These are phyloP conservation scores for Drosophila gaucha DNA, from an alignment of 2,888 invertebrate species.

Conservation along the genomic window DNA sequence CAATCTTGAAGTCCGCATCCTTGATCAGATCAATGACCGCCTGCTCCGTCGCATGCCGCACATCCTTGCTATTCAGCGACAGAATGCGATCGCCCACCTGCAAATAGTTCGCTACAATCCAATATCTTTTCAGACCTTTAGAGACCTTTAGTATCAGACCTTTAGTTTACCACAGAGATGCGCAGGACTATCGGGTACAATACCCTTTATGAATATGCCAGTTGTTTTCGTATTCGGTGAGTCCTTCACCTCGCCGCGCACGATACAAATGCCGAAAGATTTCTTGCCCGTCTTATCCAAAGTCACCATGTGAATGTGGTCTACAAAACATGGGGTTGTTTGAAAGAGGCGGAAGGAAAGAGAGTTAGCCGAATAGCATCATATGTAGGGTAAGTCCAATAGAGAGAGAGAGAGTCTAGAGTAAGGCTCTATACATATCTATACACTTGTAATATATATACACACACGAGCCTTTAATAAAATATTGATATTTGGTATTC, in stretches of 20 bases:
- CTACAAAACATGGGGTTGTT: constrained; percentile 41
- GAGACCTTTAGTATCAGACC: constrained; percentile 86
- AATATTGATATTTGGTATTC: no score
- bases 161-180: constrained; percentile 94
- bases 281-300: constrained; percentile 83
- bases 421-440: no score
- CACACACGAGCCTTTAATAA: no score
- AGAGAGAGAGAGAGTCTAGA: background rate
- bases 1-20: constrained; percentile 94
- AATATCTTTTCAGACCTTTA: background rate
- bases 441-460: no score
- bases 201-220: constrained; percentile 99
- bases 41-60: constrained; percentile 96
- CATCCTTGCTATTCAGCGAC: constrained; percentile 95
- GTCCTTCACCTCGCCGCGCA: constrained; percentile 93
- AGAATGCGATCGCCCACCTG: constrained; percentile 84
- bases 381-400: background rate
- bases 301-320: constrained; percentile 78
- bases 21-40: constrained; percentile 97
- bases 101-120: background rate
- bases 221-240: constrained; percentile 89
- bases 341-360: background rate
- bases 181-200: constrained; percentile 96
- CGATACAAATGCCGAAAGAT: constrained; percentile 98
- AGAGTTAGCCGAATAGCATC: no score